Base-by-base conservation (phyloP, 2,888 invertebrate species). In the Ophion ellenae region DNA sequence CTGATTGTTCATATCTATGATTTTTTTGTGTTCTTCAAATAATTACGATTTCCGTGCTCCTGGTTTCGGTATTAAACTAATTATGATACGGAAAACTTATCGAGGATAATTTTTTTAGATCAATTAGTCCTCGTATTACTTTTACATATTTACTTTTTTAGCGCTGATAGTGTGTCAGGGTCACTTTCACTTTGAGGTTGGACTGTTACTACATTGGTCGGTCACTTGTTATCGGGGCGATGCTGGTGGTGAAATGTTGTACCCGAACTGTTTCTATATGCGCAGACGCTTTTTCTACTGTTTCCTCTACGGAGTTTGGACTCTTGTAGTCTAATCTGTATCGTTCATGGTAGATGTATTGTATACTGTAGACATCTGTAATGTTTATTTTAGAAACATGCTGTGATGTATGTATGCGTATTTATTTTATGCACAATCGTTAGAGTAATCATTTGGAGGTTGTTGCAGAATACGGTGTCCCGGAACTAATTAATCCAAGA, bases 401-500 rank as follows among this genome's bases (percentile, higher is more conserved):
- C 53, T 17, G 11, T 14, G 14, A 53, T 53, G 5, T 53, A 40
- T 40, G 40, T 40, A 9, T 14, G 11, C 17, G 53, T 5, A 53
- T 53, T 53, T 53, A 14, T 53, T 53, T 53, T 17, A 17, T 17
- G 17, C 5, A 2, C 53, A 17, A 53, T 40, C 45, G 36, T 36
- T n/a, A 45, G 6, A n/a, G 53, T 36, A 45, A 74, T 14, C 63
- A 36, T 78, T 70, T 47, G 6, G 20, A 47, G 14, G 11, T 71
- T 79, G n/a, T 53, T 61, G 32, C 67, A 94, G 93, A 87, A 53
- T 81, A 81, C 64, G 88, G 92, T 20, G 89, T 93, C 24, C 91
- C 92, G 85, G 94, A 94, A 67, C 75, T 95, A 53, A 87, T 95
- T 5, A 95, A 94, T 89, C 95, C 95, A 0, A 90, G 91, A 45